Conservation (phyloP, 35 echinoderm and acorn worm genomes). For the Heliocidaris erythrogramma region DNA sequence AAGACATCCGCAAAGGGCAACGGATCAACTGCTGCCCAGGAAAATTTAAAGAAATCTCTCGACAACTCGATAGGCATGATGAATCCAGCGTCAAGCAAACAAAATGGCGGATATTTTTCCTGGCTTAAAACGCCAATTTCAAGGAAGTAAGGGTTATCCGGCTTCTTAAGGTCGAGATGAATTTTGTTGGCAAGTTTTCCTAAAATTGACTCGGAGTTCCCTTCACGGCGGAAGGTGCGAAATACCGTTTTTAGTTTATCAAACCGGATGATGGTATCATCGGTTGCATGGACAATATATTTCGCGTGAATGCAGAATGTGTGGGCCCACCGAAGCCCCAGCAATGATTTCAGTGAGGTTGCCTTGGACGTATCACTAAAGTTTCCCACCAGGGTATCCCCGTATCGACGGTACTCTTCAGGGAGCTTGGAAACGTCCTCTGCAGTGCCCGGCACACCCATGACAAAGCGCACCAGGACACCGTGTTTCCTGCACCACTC, state of each 20-base stretch:
- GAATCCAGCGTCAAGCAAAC: background rate
- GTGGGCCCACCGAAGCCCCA: background rate
- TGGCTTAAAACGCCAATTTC: background rate
- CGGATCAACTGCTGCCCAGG: background rate
- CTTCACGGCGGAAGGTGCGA: background rate
- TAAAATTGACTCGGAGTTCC: background rate
- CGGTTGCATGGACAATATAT: background rate
- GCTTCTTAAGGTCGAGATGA: background rate
- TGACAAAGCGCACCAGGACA: background rate
- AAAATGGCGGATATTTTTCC: conserved; percentile 10
- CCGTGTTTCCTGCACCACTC: background rate
- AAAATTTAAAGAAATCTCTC: background rate
- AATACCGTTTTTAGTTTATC: background rate
- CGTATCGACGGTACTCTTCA: background rate
- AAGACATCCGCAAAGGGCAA: background rate
- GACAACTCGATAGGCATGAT: background rate
- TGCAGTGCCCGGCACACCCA: background rate
- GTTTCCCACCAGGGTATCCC: background rate
- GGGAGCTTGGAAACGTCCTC: background rate
- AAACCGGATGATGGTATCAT: background rate
- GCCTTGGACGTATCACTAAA: background rate
- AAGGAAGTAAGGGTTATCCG: background rate
- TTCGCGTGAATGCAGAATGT: background rate
- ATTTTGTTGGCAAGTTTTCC: background rate
- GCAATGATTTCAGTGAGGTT: background rate